These are phyloP conservation scores for Mesorhabditis sp. DNA, from an alignment of 2,888 invertebrate genomes.

Conservation along the genomic window DNA sequence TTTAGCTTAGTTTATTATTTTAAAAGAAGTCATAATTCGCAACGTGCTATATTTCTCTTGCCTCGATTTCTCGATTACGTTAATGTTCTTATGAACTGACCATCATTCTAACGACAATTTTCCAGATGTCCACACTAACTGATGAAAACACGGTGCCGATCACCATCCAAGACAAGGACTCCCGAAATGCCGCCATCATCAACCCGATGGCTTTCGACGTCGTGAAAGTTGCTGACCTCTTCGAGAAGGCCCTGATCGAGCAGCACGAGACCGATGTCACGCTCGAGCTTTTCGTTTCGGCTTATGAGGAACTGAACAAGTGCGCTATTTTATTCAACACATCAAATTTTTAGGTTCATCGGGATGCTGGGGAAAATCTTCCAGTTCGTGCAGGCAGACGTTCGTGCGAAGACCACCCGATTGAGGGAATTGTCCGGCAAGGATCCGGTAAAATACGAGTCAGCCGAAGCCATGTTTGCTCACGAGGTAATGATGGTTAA, in stretches of 20 bases:
- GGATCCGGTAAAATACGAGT: slow-evolving; percentile 19
- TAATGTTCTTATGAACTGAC: no score
- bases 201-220: neutral
- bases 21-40: no score
- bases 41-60: no score
- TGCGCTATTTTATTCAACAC: neutral
- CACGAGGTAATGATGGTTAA: slow-evolving; percentile 11
- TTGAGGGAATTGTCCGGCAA: slow-evolving; percentile 17
- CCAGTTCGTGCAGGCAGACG: slow-evolving; percentile 32
- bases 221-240: slow-evolving; percentile 18
- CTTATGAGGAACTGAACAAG: slow-evolving; percentile 20
- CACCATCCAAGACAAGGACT: neutral
- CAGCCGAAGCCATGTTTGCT: slow-evolving; percentile 15
- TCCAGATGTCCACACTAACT: no score
- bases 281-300: slow-evolving; percentile 14
- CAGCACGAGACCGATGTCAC: slow-evolving; percentile 19
- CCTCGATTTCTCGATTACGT: no score
- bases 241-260: slow-evolving; percentile 14
- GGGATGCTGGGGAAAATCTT: slow-evolving; percentile 33
- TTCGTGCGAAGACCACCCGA: slow-evolving; percentile 22
- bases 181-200: neutral
- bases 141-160: neutral
- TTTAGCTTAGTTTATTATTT: no score
- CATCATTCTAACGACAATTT: no score
- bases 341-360: slow-evolving; percentile 21